A percentile compares a stretch with the other conserved stretches of the same genome.
Conservation (phyloP, 2,888 invertebrate genomes). For the Bursaphelenchus okinawaensis region DNA sequence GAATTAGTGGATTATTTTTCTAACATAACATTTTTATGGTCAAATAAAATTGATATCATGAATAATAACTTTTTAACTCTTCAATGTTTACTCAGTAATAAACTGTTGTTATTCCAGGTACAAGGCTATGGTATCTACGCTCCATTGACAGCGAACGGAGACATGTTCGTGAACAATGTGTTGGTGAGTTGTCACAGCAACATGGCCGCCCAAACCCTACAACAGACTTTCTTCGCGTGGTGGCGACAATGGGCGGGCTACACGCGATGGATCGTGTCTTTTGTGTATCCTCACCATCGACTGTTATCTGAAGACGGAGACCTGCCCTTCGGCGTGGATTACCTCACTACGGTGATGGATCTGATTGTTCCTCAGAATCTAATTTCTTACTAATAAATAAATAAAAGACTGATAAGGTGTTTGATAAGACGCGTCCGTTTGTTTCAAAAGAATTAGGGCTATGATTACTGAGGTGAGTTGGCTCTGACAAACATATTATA, state of each 20-base stretch:
- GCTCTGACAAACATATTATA: too few relatives aligned
- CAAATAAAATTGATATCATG: too few relatives aligned
- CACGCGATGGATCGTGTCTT: conserved; percentile 4
- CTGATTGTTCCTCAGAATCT: conserved; percentile 40
- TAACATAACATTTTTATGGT: too few relatives aligned
- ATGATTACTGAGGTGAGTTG: too few relatives aligned
- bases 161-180: conserved; percentile 52
- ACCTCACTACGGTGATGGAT: conserved; percentile 43
- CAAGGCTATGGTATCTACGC: conserved; percentile 46
- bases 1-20: too few relatives aligned
- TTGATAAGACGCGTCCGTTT: not conserved
- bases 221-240: conserved; percentile 53
- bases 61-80: too few relatives aligned
- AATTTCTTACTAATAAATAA: conserved; percentile 6
- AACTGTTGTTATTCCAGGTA: conserved; percentile 27
- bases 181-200: conserved; percentile 54
- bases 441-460: too few relatives aligned
- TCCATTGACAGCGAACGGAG: conserved; percentile 49
- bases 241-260: conserved; percentile 22
- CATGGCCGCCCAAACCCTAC: conserved; percentile 43
- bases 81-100: not conserved
- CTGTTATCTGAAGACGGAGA: conserved; percentile 13
- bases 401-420: not conserved
- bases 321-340: conserved; percentile 49
- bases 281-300: conserved; percentile 1